phyloP scores from a whole-genome alignment of 2,888 invertebrate species.

The Melangyna quadrimaculata region DNA sequence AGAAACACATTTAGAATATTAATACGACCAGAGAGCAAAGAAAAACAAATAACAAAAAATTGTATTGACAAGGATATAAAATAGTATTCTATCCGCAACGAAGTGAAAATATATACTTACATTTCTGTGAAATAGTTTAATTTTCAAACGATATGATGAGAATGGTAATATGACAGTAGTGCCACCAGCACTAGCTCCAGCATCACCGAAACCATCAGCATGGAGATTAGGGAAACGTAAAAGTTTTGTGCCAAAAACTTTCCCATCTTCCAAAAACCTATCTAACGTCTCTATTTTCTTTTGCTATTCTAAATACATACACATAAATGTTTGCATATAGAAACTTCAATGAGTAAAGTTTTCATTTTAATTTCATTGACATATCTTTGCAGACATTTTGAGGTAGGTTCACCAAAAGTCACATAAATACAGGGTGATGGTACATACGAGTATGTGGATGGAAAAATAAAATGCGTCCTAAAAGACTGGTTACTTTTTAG shows the following conservation, averaged over 20 bases:
- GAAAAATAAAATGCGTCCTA: too few species aligned
- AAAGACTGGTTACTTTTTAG: too few species aligned
- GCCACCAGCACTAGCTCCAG: not conserved
- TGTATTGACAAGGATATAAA: slow-evolving; percentile 16
- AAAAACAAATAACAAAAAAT: not conserved
- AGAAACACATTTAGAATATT: slow-evolving; percentile 3
- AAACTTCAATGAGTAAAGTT: slow-evolving; percentile 52
- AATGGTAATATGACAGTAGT: slow-evolving; percentile 4
- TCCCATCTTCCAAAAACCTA: slow-evolving; percentile 8
- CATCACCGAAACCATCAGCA: not conserved
- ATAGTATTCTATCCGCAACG: not conserved
- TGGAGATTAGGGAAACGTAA: not conserved
- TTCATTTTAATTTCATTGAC: slow-evolving; percentile 39
- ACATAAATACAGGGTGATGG: slow-evolving; percentile 1
- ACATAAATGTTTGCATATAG: too few species aligned
- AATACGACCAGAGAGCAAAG: not conserved
- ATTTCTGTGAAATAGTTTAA: slow-evolving; percentile 53
- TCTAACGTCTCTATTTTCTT: not conserved
- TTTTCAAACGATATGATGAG: slow-evolving; percentile 1
- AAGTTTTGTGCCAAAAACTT: slow-evolving; percentile 36
- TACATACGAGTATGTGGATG: too few species aligned
- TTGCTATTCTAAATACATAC: not conserved
- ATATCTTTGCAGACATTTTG: slow-evolving; percentile 26
- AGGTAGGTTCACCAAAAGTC: not conserved
- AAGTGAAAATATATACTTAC: slow-evolving; percentile 35